Conservation (phyloP, 2,113 vertebrate genomes). For the Neogale vison region DNA sequence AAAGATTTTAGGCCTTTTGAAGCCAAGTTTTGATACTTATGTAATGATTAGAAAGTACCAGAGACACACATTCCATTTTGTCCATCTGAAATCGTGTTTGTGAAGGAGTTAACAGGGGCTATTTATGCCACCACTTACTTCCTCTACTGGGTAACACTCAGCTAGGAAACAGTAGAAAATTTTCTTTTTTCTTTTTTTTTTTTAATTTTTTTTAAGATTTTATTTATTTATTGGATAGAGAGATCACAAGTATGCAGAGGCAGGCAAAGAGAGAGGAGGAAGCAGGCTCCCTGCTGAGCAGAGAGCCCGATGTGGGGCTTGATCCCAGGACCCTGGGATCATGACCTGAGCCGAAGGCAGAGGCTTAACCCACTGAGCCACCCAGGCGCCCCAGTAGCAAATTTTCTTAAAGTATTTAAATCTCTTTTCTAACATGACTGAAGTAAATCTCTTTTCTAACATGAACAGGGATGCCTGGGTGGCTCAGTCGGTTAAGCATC, state of each 20-base stretch:
- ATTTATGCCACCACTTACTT: not conserved
- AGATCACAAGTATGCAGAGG: too few species aligned
- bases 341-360: too few species aligned
- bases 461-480: not conserved
- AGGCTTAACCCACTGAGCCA: too few species aligned
- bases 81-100: not conserved
- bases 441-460: conserved; percentile 15
- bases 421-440: conserved; percentile 32
- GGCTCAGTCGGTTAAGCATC: too few species aligned
- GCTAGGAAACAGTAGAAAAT: not conserved
- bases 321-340: too few species aligned
- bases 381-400: not conserved
- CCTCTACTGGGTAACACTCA: not conserved
- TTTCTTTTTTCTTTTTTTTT: not conserved
- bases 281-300: too few species aligned
- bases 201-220: too few species aligned
- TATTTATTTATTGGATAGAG: too few species aligned
- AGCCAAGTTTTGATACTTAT: not conserved
- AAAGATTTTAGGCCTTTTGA: not conserved
- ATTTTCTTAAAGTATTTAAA: not conserved
- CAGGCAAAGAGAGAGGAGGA: too few species aligned
- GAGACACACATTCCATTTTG: not conserved
- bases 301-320: too few species aligned
- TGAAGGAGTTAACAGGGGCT: not conserved
- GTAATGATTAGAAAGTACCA: not conserved